Evolutionary conservation across 2,888 invertebrate species (phyloP), one percentile per base, ranked within the genome.

Genomic region (Cancer borealis): DNA sequence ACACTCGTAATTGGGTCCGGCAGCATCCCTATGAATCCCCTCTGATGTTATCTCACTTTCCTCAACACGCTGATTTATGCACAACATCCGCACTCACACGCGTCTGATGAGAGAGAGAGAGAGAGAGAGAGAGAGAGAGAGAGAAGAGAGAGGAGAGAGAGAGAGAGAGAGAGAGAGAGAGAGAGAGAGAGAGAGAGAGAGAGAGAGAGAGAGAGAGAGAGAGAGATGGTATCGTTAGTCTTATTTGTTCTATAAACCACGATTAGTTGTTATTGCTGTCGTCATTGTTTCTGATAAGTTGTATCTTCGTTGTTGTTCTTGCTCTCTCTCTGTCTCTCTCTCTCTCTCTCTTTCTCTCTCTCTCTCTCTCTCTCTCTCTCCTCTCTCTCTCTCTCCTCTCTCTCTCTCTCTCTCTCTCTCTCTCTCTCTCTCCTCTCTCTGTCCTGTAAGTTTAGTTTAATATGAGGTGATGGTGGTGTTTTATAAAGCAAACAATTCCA

Each of bases 1-100:
- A 79, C 79, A 79, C 79, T 79, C 79, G 79, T 79, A 79, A 79
- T 79, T 79, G 79, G 79, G 79, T 79, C 66, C 66, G 79, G 79
- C 79, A 26, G 26, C 79, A 30, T 79, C 79, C 79, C 30, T 30
- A 26, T 79, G 79, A 79, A 79, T 79, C 79, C 79, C 30, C 8
- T 30, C 30, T 26, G 79, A 79, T 79, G 79, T 79, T 79, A 79
- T 79, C 79, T 79, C 79, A 10, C 79, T 79, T 79, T 79, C 79
- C 79, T 79, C 79, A 79, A 79, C 79, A 30, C 30, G 79, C 30
- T 79, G 79, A 79, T 79, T 79, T 79, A 79, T 79, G 79, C 79
- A 79, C 79, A 30, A 79, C 79, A 79, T 30, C 79, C 79, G 10
- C 79, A 79, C 79, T 30, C 79, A 17, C 79, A 26, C 79, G 30